Evolutionary conservation across 2,113 vertebrate genomes (phyloP).

Genomic region (Caretta caretta): DNA sequence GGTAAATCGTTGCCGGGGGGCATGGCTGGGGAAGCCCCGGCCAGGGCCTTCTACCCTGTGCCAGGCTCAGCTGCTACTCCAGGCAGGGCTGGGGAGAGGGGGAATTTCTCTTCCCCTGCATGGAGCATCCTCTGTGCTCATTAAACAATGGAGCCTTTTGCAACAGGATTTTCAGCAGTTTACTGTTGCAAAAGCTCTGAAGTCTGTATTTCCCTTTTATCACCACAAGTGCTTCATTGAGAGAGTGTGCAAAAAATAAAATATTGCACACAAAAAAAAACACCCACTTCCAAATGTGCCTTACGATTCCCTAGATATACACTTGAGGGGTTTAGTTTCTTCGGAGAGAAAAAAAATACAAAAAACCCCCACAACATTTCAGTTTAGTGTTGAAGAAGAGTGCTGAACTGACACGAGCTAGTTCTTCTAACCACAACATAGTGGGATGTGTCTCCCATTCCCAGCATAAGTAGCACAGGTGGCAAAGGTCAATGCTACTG

Average conservation of each 20-base stretch:
- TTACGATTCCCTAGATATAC: background rate
- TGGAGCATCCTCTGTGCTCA: background rate
- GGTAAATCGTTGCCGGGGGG: too few species aligned
- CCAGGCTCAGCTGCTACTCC: too few species aligned
- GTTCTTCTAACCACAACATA: background rate
- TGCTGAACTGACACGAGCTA: fast-evolving
- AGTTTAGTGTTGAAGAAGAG: background rate
- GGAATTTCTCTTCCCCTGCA: too few species aligned
- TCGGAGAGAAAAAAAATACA: fast-evolving
- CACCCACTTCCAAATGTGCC: background rate
- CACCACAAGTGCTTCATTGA: background rate
- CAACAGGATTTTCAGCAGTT: background rate
- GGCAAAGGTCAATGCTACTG: fast-evolving
- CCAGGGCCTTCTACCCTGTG: too few species aligned
- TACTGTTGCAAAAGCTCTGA: fast-evolving
- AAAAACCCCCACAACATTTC: background rate
- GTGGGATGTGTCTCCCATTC: background rate
- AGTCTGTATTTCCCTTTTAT: fast-evolving
- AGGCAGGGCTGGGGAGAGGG: too few species aligned
- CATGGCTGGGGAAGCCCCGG: too few species aligned
- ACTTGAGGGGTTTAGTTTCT: background rate
- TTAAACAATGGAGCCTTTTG: fast-evolving
- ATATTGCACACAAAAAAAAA: background rate
- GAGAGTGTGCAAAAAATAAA: background rate
- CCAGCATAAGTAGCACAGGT: fast-evolving